Conservation (phyloP, 2,888 invertebrate genomes). For the Apoda limacodes region DNA sequence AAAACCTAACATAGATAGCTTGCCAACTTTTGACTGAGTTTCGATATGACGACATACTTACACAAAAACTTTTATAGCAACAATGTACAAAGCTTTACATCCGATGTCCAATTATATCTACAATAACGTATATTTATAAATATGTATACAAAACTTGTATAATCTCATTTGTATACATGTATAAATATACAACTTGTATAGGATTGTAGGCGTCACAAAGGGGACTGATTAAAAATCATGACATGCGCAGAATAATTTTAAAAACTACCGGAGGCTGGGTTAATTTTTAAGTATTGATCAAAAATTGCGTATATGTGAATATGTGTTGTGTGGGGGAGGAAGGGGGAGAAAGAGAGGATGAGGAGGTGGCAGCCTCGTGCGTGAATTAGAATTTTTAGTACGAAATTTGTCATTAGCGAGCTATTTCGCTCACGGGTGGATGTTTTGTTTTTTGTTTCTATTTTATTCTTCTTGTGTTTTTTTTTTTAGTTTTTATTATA, state of each 20-base stretch:
- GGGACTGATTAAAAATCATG: conserved; percentile 67
- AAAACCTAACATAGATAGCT: too few species aligned
- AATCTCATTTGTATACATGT: conserved; percentile 34
- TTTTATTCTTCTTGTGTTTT: too few species aligned
- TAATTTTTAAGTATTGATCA: conserved; percentile 71
- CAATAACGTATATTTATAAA: too few species aligned
- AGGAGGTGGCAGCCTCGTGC: conserved; percentile 30
- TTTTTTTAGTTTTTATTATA: too few species aligned
- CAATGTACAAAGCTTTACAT: too few species aligned
- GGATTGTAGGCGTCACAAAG: conserved; percentile 48
- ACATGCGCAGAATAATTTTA: conserved; percentile 69
- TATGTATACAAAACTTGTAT: too few species aligned
- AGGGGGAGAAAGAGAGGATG: conserved; percentile 20
- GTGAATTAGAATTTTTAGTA: conserved; percentile 58
- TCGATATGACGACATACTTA: too few species aligned
- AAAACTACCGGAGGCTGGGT: conserved; percentile 66
- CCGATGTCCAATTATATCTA: too few species aligned
- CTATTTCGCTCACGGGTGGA: conserved; percentile 26
- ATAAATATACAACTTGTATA: conserved; percentile 27
- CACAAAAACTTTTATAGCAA: too few species aligned
- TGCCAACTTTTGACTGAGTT: too few species aligned
- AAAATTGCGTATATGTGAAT: conserved; percentile 59
- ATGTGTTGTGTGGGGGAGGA: conserved; percentile 20
- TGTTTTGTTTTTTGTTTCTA: conserved; percentile 18
- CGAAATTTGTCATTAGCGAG: conserved; percentile 59